These are phyloP conservation scores for Sebastes flavidus DNA, from an alignment of 2,797 vertebrate species.

Conservation along the genomic window DNA sequence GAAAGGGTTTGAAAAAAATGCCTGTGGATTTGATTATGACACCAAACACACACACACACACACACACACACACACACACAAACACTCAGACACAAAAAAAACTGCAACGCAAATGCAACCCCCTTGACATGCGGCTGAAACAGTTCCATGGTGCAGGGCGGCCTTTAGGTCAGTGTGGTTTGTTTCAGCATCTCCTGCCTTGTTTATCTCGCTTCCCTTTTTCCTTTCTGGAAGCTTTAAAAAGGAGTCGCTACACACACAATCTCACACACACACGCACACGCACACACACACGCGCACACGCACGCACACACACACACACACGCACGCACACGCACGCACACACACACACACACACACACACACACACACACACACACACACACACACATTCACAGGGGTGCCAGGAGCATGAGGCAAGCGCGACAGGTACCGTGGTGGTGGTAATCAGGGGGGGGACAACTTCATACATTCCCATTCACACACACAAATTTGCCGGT, in stretches of 20 bases:
- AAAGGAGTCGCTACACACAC: slow-evolving; percentile 17
- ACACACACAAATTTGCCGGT: slow-evolving; percentile 10
- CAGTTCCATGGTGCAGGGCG: slow-evolving; percentile 16
- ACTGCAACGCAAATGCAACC: slow-evolving; percentile 5
- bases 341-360: background rate
- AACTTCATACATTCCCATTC: slow-evolving; percentile 39
- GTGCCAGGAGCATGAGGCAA: slow-evolving; percentile 17
- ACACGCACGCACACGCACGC: background rate
- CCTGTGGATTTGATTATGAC: slow-evolving; percentile 54
- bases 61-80: background rate
- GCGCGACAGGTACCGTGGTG: slow-evolving; percentile 28
- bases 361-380: background rate
- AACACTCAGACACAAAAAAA: background rate
- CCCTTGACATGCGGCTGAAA: background rate
- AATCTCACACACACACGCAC: background rate
- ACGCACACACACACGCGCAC: background rate
- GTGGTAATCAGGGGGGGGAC: slow-evolving; percentile 16
- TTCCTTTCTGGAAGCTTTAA: slow-evolving; percentile 23
- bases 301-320: background rate
- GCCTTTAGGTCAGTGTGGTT: slow-evolving; percentile 26
- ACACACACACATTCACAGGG: background rate
- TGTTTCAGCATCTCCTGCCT: slow-evolving; percentile 1
- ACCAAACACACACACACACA: slow-evolving; percentile 1
- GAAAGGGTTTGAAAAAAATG: slow-evolving; percentile 41
- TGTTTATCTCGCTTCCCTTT: slow-evolving; percentile 17